Base-by-base conservation (phyloP, 1,140 invertebrate species). In the Steinernema feltiae region DNA sequence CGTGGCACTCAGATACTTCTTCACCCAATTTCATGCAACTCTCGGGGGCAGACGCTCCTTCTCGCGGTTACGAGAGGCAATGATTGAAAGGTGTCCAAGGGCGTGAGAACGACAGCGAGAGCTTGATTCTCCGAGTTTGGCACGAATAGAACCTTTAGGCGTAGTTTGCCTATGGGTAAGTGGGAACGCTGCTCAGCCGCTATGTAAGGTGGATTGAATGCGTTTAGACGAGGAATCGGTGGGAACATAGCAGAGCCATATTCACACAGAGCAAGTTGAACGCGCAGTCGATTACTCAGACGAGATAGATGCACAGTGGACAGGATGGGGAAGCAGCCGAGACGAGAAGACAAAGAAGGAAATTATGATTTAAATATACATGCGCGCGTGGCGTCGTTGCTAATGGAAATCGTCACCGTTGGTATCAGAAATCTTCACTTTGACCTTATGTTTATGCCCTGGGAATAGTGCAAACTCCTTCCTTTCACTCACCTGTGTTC, bases 1-100 rank as follows among this genome's bases (percentile, higher is more conserved):
- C 53, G 53, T 63, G 53, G 12, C 53, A n/a, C 53, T 21, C 7
- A 63, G 53, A 63, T 63, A 63, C 53, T 63, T 63, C 53, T 63
- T 63, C 53, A 63, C 53, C 53, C 53, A 63, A 63, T 63, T 63
- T 63, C 12, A 63, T 63, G 53, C 53, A 63, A 63, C 53, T 63
- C 53, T 63, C 53, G 24, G 24, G 53, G 53, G 53, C 53, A 63
- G 53, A n/a, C 15, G 53, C 24, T 27, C 53, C 53, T 27, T 27
- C 24, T 27, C 15, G 3, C 53, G 53, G 7, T 63, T 27, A 63
- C 53, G 53, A 63, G 53, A 63, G 24, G 53, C 15, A n/a, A 63
- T 12, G 53, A 63, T 63, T 63, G 53, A 63, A 63, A 63, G 53
- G 53, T 63, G 53, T 63, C 53, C 24, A 12, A 12, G 53, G 12